Evolutionary conservation across 2,888 invertebrate species (phyloP).

Genomic region (Empis stercorea): DNA sequence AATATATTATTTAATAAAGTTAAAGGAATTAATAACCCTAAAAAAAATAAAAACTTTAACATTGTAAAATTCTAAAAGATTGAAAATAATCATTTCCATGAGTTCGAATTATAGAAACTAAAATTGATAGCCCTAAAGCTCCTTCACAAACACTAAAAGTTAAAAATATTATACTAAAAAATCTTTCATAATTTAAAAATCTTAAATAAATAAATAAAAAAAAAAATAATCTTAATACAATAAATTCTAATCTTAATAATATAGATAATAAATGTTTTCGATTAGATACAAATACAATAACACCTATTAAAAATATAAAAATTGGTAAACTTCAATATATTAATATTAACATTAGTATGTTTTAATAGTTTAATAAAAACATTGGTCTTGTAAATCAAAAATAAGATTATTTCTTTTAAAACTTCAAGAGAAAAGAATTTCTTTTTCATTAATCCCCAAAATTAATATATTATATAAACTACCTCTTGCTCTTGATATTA

Average conservation of each 20-base stretch:
- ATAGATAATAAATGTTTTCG: slow-evolving; percentile 46
- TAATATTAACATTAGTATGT: slow-evolving; percentile 38
- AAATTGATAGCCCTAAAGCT: slow-evolving; percentile 47
- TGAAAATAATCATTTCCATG: slow-evolving; percentile 52
- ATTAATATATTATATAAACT: slow-evolving; percentile 56
- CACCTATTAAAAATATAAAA: slow-evolving; percentile 40
- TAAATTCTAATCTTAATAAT: slow-evolving; percentile 47
- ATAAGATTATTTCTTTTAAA: slow-evolving; percentile 44
- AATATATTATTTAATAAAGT: slow-evolving; percentile 40
- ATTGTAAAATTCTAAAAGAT: slow-evolving; percentile 44
- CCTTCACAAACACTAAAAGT: slow-evolving; percentile 52
- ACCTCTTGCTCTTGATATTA: slow-evolving; percentile 43
- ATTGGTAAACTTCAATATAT: slow-evolving; percentile 35
- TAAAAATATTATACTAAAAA: slow-evolving; percentile 48
- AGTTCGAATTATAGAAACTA: slow-evolving; percentile 47
- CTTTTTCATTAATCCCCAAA: slow-evolving; percentile 54
- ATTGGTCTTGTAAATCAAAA: slow-evolving; percentile 57
- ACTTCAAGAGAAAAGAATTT: slow-evolving; percentile 44
- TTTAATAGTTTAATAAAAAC: slow-evolving; percentile 55
- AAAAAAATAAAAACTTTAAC: slow-evolving; percentile 42
- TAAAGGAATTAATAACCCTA: slow-evolving; percentile 40
- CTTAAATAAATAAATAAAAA: slow-evolving; percentile 38
- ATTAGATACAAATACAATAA: slow-evolving; percentile 42
- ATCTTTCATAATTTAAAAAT: slow-evolving; percentile 38
- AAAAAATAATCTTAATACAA: slow-evolving; percentile 44